Evolutionary conservation across 2,797 vertebrate genomes (phyloP).

Genomic region (Phrynocephalus forsythii): DNA sequence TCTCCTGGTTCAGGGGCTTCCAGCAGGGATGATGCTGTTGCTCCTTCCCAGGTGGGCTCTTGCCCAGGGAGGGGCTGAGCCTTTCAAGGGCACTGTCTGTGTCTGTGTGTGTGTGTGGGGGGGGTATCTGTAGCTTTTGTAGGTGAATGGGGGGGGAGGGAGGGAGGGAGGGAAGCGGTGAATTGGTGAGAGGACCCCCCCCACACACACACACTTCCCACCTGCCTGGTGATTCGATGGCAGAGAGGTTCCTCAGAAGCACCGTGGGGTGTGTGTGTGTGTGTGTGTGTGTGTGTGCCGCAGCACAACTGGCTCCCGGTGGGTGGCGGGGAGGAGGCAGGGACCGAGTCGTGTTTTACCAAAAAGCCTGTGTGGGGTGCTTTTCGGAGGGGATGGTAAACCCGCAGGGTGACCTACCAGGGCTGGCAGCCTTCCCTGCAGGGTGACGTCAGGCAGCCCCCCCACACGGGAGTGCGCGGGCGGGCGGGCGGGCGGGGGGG

Average conservation of each 20-base stretch:
- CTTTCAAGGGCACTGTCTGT: too few species aligned
- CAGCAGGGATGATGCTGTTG: neutral
- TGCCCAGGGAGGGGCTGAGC: neutral
- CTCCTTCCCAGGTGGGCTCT: neutral
- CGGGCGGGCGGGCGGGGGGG: too few species aligned
- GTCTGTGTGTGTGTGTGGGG: too few species aligned
- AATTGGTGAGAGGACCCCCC: neutral
- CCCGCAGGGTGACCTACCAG: conserved; percentile 34
- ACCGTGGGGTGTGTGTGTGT: too few species aligned
- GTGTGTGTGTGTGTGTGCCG: too few species aligned
- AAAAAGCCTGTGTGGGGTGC: conserved; percentile 43
- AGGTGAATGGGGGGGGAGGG: too few species aligned
- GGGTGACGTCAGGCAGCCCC: neutral
- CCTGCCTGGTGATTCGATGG: neutral
- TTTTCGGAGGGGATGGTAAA: conserved; percentile 33
- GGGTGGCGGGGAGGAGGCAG: conserved; percentile 56
- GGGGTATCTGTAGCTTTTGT: too few species aligned
- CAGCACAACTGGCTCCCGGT: conserved; percentile 50
- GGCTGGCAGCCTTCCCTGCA: conserved; percentile 13
- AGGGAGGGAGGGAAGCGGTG: too few species aligned
- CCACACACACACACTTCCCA: neutral
- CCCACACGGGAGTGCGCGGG: neutral
- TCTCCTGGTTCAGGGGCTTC: too few species aligned
- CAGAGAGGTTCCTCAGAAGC: accelerated
- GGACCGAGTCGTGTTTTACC: conserved; percentile 68